These are phyloP conservation scores for Heptranchias perlo DNA, from an alignment of 2,113 vertebrate species.

Conservation along the genomic window DNA sequence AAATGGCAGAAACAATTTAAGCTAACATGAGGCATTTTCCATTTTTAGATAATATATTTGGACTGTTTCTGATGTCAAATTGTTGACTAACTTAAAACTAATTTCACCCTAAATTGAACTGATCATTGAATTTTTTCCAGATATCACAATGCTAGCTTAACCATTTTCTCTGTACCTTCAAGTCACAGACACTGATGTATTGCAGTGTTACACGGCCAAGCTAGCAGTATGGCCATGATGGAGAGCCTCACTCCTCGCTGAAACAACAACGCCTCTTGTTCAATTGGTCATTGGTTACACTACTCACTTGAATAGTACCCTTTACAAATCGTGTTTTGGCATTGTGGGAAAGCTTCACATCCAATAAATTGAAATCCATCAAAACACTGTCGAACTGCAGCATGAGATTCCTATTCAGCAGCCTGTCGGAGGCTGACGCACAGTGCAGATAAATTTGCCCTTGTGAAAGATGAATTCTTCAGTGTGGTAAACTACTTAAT, in stretches of 20 bases:
- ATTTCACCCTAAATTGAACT: background rate
- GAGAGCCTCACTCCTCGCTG: conserved; percentile 42
- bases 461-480: conserved; percentile 44
- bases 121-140: background rate
- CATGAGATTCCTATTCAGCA: conserved; percentile 43
- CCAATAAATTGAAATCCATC: conserved; percentile 50
- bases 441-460: conserved; percentile 44
- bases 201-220: conserved; percentile 45
- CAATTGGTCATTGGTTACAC: conserved; percentile 49
- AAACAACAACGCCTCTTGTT: conserved; percentile 40
- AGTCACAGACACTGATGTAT: background rate
- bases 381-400: conserved; percentile 44
- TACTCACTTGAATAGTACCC: conserved; percentile 46
- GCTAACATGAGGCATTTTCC: background rate
- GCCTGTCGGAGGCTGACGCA: conserved; percentile 40
- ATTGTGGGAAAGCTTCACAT: conserved; percentile 42
- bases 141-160: background rate
- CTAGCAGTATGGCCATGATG: conserved; percentile 43
- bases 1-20: background rate
- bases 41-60: background rate
- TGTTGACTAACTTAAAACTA: background rate
- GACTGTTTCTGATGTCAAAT: background rate
- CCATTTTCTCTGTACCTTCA: background rate
- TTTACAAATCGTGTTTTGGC: conserved; percentile 50
- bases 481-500: background rate